These are phyloP conservation scores for Ectropis crepuscularia DNA, from an alignment of 2,888 invertebrate genomes.

Conservation along the genomic window DNA sequence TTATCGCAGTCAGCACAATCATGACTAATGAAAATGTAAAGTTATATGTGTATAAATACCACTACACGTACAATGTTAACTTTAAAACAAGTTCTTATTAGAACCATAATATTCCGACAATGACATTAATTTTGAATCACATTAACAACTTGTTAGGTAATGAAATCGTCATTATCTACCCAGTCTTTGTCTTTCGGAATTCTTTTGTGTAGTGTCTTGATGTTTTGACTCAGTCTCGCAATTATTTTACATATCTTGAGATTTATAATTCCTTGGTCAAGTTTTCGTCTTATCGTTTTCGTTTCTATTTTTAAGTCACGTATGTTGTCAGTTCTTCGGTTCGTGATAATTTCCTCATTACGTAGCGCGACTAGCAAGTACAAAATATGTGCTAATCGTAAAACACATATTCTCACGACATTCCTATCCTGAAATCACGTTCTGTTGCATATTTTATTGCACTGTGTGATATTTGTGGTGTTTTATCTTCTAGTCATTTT, in stretches of 20 bases:
- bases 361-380: not conserved
- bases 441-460: slow-evolving; percentile 6
- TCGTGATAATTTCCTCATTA: slow-evolving; percentile 15
- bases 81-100: slow-evolving; percentile 6
- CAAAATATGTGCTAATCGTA: slow-evolving; percentile 2
- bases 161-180: slow-evolving; percentile 4
- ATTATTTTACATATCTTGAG: not conserved
- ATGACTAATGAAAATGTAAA: slow-evolving; percentile 1
- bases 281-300: not conserved
- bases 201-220: slow-evolving; percentile 1
- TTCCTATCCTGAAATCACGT: slow-evolving; percentile 6
- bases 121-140: not conserved
- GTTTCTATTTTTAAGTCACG: slow-evolving; percentile 3
- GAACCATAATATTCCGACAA: not conserved
- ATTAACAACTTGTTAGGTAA: slow-evolving; percentile 2
- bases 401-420: slow-evolving; percentile 11
- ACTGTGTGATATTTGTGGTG: not conserved
- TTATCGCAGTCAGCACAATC: slow-evolving; percentile 8
- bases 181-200: slow-evolving; percentile 7
- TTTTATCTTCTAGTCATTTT: too few species aligned
- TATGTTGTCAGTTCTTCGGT: slow-evolving; percentile 6
- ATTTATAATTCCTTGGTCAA: not conserved
- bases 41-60: not conserved
- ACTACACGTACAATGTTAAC: not conserved
- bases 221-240: not conserved